phyloP scores from a whole-genome alignment of 2,888 invertebrate species.

The Athalia circularis region DNA sequence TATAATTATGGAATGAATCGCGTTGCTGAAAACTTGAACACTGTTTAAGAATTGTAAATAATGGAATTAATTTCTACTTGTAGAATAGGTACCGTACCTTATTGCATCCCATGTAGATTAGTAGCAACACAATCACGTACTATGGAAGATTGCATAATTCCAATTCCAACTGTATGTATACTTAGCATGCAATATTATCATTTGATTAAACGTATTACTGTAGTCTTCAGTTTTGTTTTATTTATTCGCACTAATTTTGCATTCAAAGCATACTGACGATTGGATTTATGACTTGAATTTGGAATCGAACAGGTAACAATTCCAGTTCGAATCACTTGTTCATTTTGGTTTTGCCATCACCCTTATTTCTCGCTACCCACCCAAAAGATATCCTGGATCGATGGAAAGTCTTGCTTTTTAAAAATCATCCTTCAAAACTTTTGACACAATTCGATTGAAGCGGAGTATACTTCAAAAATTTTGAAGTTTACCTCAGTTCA shows the following conservation, averaged over 20 bases:
- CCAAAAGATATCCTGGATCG: neutral
- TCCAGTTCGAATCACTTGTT: no score
- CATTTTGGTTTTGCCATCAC: neutral
- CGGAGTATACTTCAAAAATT: slow-evolving; percentile 14
- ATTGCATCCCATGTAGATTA: slow-evolving; percentile 22
- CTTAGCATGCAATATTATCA: slow-evolving; percentile 62
- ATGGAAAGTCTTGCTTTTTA: no score
- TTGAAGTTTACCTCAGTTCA: slow-evolving; percentile 27
- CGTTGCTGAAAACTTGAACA: slow-evolving; percentile 7
- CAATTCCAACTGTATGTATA: slow-evolving; percentile 59
- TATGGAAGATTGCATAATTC: slow-evolving; percentile 55
- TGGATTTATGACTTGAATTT: neutral
- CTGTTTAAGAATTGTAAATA: slow-evolving; percentile 24
- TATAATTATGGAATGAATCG: neutral
- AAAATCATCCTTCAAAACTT: no score
- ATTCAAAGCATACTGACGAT: slow-evolving; percentile 8
- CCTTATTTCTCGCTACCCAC: neutral
- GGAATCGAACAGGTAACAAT: neutral
- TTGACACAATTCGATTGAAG: no score
- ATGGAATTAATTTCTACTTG: slow-evolving; percentile 9
- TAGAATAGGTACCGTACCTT: slow-evolving; percentile 18
- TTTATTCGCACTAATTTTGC: slow-evolving; percentile 60
- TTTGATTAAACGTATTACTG: slow-evolving; percentile 63
- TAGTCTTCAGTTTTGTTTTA: slow-evolving; percentile 64
- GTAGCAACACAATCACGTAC: slow-evolving; percentile 36